Evolutionary conservation across 2,797 vertebrate genomes (phyloP), one percentile per base, ranked within the genome.

Genomic region (Schizopygopsis malacanthus): DNA sequence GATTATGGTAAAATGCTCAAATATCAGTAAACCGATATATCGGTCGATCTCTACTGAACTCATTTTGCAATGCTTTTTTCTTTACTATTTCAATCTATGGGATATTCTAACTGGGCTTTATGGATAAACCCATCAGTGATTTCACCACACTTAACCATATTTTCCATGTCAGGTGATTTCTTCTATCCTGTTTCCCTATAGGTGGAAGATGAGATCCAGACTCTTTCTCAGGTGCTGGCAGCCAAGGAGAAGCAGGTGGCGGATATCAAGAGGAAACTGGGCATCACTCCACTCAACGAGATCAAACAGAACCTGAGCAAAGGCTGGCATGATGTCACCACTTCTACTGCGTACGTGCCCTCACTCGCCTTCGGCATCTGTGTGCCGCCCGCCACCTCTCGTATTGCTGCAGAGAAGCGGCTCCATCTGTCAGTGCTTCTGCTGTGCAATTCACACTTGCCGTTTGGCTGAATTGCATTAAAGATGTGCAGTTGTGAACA

Each of bases 131-230:
- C 15, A 47, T 47, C 15, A 39, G 25, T 50, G 25, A 45, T 45
- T 45, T 10, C 8, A 43, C 7, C 41, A 41, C n/a, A 41, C 22
- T 20, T 47, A 6, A 28, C 65, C 33, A 82, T 54, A 41, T 39
- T 63, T 67, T 12, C 71, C 22, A 65, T 43, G 81, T 54, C 67
- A 71, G 50, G 22, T 39, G 43, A 87, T 63, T 65, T 77, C 67
- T 54, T 87, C 67, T 79, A 73, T 86, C 52, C 43, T 69, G 25
- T 45, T 67, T 28, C 63, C 80, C 79, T 76, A 70, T 75, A 99
- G 98, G 97, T 99, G 69, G 98, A 99, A 93, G 98, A 99, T 82
- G 98, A 99, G 89, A 98, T 99, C 83, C 94, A 94, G 89, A 99
- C 98, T 13, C 95, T 99, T 85, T 95, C 97, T 50, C 98, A 99